These are phyloP conservation scores for Chaetops frenatus DNA, from an alignment of 2,113 vertebrate species.

Conservation along the genomic window DNA sequence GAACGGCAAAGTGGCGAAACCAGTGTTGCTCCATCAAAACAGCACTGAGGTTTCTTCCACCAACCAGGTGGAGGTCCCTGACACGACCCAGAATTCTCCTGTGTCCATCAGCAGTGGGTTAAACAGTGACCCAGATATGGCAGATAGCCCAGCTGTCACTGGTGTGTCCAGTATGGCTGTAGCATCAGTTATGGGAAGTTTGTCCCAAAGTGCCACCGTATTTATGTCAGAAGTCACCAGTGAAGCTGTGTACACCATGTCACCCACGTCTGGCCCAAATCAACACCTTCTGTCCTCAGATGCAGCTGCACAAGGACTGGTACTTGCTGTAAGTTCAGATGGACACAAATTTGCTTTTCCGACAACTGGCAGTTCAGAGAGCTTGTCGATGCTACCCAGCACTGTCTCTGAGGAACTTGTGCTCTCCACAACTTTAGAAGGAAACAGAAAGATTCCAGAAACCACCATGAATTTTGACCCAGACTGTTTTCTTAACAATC, in stretches of 20 bases:
- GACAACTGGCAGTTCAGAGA: slow-evolving; percentile 79
- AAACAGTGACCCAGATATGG: slow-evolving; percentile 95
- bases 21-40: slow-evolving; percentile 90
- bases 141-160: slow-evolving; percentile 91
- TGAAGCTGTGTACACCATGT: slow-evolving; percentile 95
- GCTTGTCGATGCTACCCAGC: slow-evolving; percentile 87
- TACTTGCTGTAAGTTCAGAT: slow-evolving; percentile 88
- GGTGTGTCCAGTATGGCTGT: slow-evolving; percentile 91
- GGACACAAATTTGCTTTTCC: slow-evolving; percentile 98
- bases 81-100: slow-evolving; percentile 97
- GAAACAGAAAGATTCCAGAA: slow-evolving; percentile 91
- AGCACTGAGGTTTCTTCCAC: slow-evolving; percentile 98
- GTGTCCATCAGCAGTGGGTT: slow-evolving; percentile 98
- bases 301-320: slow-evolving; percentile 86
- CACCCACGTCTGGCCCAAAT: slow-evolving; percentile 88
- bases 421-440: slow-evolving; percentile 92
- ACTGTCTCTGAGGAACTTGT: slow-evolving; percentile 93
- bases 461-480: slow-evolving; percentile 98
- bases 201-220: slow-evolving; percentile 91
- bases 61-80: slow-evolving; percentile 98
- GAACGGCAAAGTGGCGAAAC: slow-evolving; percentile 96
- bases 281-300: slow-evolving; percentile 92
- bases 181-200: slow-evolving; percentile 91
- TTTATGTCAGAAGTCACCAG: slow-evolving; percentile 97
- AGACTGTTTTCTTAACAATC: slow-evolving; percentile 99